These are phyloP conservation scores for Diploptera punctata DNA, from an alignment of 2,888 invertebrate genomes.

Conservation along the genomic window DNA sequence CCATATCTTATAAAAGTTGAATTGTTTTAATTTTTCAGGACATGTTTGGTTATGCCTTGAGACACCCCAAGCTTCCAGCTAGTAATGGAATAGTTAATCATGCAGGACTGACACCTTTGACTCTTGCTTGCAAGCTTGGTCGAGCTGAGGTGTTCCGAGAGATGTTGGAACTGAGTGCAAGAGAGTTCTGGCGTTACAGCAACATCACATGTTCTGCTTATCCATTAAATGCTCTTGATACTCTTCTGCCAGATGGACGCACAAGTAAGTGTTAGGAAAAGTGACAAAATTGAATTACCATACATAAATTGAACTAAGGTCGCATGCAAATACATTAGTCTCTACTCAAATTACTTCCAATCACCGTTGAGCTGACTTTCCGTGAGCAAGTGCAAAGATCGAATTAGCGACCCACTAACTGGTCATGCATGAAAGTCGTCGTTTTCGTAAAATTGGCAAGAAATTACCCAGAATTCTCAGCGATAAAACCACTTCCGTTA, in stretches of 20 bases:
- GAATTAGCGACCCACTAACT: too few relatives aligned
- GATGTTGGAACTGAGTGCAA: conserved; percentile 94
- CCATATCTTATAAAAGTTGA: too few relatives aligned
- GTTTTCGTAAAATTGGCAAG: too few relatives aligned
- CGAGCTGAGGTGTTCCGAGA: conserved; percentile 96
- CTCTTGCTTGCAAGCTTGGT: conserved; percentile 95
- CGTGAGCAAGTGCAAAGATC: too few relatives aligned
- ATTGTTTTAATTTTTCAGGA: conserved; percentile 65
- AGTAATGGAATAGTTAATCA: conserved; percentile 89
- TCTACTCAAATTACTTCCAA: too few relatives aligned
- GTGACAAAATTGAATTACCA: too few relatives aligned
- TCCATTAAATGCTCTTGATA: conserved; percentile 95
- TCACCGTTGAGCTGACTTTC: too few relatives aligned
- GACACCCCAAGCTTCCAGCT: conserved; percentile 93
- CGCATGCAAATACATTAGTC: too few relatives aligned
- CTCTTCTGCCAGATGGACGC: conserved; percentile 90
- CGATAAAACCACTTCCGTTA: too few relatives aligned
- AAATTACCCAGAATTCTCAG: too few relatives aligned
- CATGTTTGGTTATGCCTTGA: conserved; percentile 97
- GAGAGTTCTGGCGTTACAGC: conserved; percentile 98
- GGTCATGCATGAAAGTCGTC: too few relatives aligned
- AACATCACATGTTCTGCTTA: conserved; percentile 99
- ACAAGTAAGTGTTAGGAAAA: conserved; percentile 89
- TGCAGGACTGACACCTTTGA: conserved; percentile 92
- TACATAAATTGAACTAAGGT: too few relatives aligned